A percentile compares a stretch with the other conserved stretches of the same genome.
Evolutionary conservation across 2,113 vertebrate genomes (phyloP).

Genomic region (Pteronura brasiliensis): DNA sequence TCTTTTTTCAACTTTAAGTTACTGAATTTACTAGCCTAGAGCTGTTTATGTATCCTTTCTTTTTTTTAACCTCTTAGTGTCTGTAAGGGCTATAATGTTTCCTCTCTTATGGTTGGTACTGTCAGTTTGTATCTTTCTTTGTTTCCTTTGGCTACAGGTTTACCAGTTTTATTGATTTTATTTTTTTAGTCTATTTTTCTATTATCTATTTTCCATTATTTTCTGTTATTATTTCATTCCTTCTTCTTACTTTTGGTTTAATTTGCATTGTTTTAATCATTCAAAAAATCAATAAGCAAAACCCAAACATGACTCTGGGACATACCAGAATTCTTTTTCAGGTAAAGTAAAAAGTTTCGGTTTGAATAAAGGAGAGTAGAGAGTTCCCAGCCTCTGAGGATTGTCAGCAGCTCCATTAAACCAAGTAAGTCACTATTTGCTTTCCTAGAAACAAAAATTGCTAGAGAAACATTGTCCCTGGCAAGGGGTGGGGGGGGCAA

Average conservation of each 20-base stretch:
- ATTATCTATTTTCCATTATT: not conserved
- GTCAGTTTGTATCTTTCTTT: not conserved
- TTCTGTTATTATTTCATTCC: not conserved
- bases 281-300: not conserved
- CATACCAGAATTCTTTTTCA: not conserved
- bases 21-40: not conserved
- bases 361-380: not conserved
- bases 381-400: not conserved
- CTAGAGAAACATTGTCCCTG: not conserved
- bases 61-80: not conserved
- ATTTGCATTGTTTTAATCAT: conserved; percentile 7
- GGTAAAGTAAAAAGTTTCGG: not conserved
- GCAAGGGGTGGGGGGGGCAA: not conserved
- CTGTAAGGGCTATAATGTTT: not conserved
- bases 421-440: not conserved
- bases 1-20: not conserved
- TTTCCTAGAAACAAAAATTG: not conserved
- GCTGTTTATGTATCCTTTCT: not conserved
- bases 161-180: not conserved
- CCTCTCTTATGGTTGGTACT: not conserved
- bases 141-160: not conserved
- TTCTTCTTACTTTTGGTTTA: not conserved
- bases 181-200: not conserved
- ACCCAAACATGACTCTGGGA: not conserved
- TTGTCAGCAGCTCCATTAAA: not conserved